phyloP scores from a whole-genome alignment of 2,888 invertebrate species.

The Volucella bombylans region DNA sequence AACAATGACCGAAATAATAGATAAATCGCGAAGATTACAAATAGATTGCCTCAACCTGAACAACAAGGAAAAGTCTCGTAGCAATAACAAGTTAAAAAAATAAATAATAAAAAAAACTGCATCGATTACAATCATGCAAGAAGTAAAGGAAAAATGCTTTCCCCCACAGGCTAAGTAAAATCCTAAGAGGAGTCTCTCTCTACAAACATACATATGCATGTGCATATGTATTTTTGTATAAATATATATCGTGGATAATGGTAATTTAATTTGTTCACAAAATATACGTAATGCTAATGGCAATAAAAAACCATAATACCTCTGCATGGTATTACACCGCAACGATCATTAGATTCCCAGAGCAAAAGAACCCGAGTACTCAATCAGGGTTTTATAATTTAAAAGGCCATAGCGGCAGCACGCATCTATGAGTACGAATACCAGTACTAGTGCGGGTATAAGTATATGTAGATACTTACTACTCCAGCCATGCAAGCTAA shows the following conservation, averaged over 20 bases:
- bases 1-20: too few relatives aligned
- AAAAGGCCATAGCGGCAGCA: conserved; percentile 62
- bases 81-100: too few relatives aligned
- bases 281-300: conserved; percentile 64
- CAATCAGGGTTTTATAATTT: conserved; percentile 62
- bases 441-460: too few relatives aligned
- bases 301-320: conserved; percentile 63
- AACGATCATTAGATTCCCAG: conserved; percentile 52
- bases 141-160: not conserved
- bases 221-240: conserved; percentile 58
- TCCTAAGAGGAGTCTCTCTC: not conserved
- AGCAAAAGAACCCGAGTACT: conserved; percentile 59
- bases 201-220: not conserved
- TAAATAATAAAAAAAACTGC: conserved; percentile 4
- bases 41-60: too few relatives aligned
- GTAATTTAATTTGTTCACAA: conserved; percentile 68
- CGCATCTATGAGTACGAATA: conserved; percentile 36
- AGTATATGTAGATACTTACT: conserved; percentile 3
- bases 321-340: conserved; percentile 40
- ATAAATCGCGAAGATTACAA: too few relatives aligned
- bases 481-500: conserved; percentile 59
- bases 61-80: too few relatives aligned
- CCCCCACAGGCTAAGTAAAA: conserved; percentile 9
- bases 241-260: conserved; percentile 62
- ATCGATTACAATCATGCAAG: conserved; percentile 32